A percentile compares a stretch with the other conserved stretches of the same genome.
Evolutionary conservation across 2,113 vertebrate species (phyloP).

Genomic region (Scortum barcoo): DNA sequence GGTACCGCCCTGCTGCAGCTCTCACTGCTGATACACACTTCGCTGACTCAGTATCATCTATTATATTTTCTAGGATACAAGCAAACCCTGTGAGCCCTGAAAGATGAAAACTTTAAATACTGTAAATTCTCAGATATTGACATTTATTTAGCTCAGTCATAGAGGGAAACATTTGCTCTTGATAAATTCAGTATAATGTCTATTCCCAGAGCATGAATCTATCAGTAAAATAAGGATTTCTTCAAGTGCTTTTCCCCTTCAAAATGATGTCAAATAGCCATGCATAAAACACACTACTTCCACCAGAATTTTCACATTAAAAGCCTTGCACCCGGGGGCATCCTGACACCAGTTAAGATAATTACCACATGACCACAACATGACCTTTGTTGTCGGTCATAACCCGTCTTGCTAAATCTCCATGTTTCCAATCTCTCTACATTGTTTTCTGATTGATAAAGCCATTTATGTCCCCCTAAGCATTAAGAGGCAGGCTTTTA

Average conservation of each 20-base stretch:
- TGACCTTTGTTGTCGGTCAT: too few species aligned
- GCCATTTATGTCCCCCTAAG: too few species aligned
- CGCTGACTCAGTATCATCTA: neutral
- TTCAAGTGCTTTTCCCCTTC: neutral
- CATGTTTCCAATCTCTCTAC: neutral
- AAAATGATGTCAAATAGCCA: too few species aligned
- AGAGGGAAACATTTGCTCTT: neutral
- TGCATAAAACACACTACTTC: neutral
- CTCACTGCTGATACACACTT: neutral
- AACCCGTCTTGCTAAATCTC: too few species aligned
- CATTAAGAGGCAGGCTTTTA: neutral
- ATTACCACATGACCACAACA: too few species aligned
- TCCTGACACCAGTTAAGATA: too few species aligned
- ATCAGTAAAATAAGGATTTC: neutral
- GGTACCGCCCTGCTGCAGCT: constrained; percentile 53
- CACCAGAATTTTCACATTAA: neutral
- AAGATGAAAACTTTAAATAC: neutral
- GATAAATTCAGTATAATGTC: neutral
- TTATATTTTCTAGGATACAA: neutral
- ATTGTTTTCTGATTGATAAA: too few species aligned
- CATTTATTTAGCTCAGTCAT: neutral
- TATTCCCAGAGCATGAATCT: neutral
- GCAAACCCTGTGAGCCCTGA: neutral
- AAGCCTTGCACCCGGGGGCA: too few species aligned
- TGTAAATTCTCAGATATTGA: neutral